Conservation (phyloP, 2,888 invertebrate genomes). For the Tanytarsus gracilentus region DNA sequence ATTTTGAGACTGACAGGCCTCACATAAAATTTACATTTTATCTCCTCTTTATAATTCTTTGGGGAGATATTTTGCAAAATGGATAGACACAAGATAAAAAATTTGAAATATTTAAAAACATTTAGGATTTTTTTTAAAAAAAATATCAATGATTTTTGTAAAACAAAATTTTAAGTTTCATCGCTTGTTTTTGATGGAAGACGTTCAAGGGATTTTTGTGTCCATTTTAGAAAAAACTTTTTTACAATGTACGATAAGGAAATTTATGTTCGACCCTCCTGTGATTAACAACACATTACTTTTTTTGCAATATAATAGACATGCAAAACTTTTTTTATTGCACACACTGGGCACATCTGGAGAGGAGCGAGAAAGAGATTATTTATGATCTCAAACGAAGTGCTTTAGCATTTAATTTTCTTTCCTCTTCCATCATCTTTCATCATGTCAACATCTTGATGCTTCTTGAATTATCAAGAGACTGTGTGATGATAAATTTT, state of each 20-base stretch:
- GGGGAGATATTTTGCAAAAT: no score
- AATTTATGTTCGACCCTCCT: background rate
- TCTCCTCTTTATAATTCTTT: no score
- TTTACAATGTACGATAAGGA: background rate
- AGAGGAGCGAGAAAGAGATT: slow-evolving; percentile 13
- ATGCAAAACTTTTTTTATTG: background rate
- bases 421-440: slow-evolving; percentile 9
- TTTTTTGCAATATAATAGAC: background rate
- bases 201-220: background rate
- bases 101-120: no score
- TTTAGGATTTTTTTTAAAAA: background rate
- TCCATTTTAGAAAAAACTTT: background rate
- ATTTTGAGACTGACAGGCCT: no score
- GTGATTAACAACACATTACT: slow-evolving; percentile 22
- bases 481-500: slow-evolving; percentile 20
- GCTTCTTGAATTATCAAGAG: slow-evolving; percentile 26
- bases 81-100: no score
- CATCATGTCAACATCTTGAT: slow-evolving; percentile 26
- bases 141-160: background rate
- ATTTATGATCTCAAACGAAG: slow-evolving; percentile 21
- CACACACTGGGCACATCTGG: slow-evolving; percentile 5
- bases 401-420: slow-evolving; percentile 13
- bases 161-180: background rate
- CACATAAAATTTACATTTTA: no score
- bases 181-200: background rate